phyloP scores from a whole-genome alignment of 2,888 invertebrate species.

The Drosophila suboccidentalis region DNA sequence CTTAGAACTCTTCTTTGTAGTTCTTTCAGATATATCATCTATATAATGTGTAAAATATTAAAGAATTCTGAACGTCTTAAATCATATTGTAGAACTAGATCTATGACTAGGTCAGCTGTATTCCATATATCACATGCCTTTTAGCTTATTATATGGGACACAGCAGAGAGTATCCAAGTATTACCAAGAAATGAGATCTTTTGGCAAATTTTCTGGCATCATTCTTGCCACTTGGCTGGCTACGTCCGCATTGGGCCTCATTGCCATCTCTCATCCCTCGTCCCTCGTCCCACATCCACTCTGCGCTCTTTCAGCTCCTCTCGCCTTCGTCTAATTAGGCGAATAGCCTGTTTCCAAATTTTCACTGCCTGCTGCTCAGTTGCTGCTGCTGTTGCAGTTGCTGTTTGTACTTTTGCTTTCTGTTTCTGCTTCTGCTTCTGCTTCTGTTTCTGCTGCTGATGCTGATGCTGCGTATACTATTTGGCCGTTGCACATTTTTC shows the following conservation, averaged over 20 bases:
- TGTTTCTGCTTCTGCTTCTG: conserved; percentile 22
- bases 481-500: conserved; percentile 78
- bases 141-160: neutral
- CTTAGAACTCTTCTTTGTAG: no score
- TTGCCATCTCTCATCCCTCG: conserved; percentile 7
- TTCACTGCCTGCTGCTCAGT: conserved; percentile 45
- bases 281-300: neutral
- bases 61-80: neutral
- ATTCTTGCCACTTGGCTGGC: conserved; percentile 63
- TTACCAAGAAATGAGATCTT: conserved; percentile 22
- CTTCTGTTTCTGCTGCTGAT: conserved; percentile 19
- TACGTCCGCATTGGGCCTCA: conserved; percentile 42
- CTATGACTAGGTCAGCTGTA: conserved; percentile 1
- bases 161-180: conserved; percentile 15
- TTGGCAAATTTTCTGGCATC: no score
- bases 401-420: conserved; percentile 25
- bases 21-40: no score
- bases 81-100: neutral
- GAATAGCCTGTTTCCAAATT: conserved; percentile 80
- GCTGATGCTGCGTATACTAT: conserved; percentile 49
- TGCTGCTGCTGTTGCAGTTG: conserved; percentile 31
- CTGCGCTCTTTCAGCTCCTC: conserved; percentile 14
- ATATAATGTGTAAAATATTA: no score
- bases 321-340: conserved; percentile 74
- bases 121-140: no score